These are phyloP conservation scores for Falco concolor DNA, from an alignment of 2,797 vertebrate genomes.

Conservation along the genomic window DNA sequence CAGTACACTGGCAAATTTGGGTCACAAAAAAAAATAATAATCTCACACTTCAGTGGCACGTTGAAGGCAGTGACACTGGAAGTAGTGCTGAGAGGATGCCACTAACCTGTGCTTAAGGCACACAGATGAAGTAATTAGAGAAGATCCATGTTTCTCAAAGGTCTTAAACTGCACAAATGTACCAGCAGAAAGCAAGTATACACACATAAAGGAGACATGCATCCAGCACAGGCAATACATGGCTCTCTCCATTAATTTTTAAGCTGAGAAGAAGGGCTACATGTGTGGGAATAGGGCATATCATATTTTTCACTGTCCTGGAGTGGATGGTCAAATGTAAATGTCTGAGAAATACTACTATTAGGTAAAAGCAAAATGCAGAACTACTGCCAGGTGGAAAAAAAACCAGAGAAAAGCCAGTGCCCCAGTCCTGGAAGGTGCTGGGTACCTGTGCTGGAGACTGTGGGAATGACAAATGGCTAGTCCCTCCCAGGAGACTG, in stretches of 20 bases:
- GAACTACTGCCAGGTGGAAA: not conserved
- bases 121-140: not conserved
- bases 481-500: not conserved
- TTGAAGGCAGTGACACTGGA: not conserved
- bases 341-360: fast-evolving
- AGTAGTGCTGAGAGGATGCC: not conserved
- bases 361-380: not conserved
- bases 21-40: not conserved
- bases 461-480: not conserved
- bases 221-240: not conserved
- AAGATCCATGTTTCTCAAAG: not conserved
- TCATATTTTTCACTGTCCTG: not conserved
- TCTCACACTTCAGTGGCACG: not conserved
- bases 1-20: not conserved
- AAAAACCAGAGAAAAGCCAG: not conserved
- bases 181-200: fast-evolving
- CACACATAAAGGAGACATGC: fast-evolving
- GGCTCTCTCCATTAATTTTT: not conserved
- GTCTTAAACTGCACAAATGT: not conserved
- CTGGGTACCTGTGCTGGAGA: not conserved
- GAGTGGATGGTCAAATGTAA: not conserved
- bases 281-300: fast-evolving
- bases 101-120: not conserved
- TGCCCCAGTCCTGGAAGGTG: not conserved
- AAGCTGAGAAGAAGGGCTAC: not conserved